Evolutionary conservation across 2,888 invertebrate species (phyloP), one percentile per base, ranked within the genome.

Genomic region (Chymomyza fuscimana): DNA sequence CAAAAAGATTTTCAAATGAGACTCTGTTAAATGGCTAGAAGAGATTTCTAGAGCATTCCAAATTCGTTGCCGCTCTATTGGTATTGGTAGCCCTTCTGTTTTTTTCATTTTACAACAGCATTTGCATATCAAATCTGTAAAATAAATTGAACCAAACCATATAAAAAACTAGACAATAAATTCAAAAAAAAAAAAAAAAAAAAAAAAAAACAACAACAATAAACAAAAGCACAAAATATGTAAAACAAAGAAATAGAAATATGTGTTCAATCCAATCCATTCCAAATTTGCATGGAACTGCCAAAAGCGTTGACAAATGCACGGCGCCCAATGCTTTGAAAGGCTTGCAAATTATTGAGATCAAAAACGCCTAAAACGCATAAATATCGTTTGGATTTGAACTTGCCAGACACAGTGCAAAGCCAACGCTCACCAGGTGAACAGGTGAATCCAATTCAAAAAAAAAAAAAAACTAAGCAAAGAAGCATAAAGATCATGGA

Each of bases 381-480:
- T 46, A 46, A 46, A 46, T 46, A 46, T 46, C 40, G 40, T 46
- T 2, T 46, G 40, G 40, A 46, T 46, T 46, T 12, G 40, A 46
- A 46, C 40, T 46, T 0, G 40, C 12, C 12, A 12, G 12, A 46
- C 52, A 60, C 72, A 72, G 72, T 72, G 61, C 63, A 69, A 63
- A n/a, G 46, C 50, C 25, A 67, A 66, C 59, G 32, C 52, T 69
- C 50, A 63, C 50, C 36, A 62, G 51, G 29, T 63, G 29, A 72
- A 72, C 68, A 66, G 5, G 2, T 25, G 25, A 25, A 9, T 29
- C 32, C 32, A 7, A 15, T 6, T 32, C 6, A 59, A n/a, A n/a
- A n/a, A n/a, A n/a, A n/a, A n/a, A 29, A n/a, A 0, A 29, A 59
- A 59, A 4, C 7, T 5, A 22, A 25, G 25, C 61, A 50, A 15